Base-by-base conservation (phyloP, 2,888 invertebrate species). In the Deilephila porcellus region DNA sequence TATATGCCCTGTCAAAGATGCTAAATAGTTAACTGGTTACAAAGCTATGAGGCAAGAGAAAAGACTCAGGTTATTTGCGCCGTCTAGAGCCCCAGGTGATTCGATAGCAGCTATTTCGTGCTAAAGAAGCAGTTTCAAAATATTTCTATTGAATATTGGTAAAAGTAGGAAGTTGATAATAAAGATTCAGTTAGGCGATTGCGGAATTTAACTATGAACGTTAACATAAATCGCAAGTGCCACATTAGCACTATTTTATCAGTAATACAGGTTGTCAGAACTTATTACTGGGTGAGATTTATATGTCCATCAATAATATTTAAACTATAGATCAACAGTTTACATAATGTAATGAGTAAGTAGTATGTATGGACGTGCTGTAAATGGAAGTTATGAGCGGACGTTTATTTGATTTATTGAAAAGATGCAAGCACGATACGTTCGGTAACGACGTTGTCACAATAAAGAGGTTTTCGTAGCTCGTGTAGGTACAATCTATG, bases 1-100 rank as follows among this genome's bases (percentile, higher is more conserved):
- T 67, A 67, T 67, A 67, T 67, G 45, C 67, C 45, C 67, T 67
- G 67, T 67, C 67, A 52, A 52, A 67, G 25, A 67, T 67, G 67
- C 67, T 67, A 52, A 67, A 67, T 52, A 52, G 67, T 52, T 67
- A 67, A 52, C 67, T 67, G 67, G 67, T 45, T 67, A 67, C 45
- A 67, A 45, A 67, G 52, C 25, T 52, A 52, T 67, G 67, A 25
- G 67, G 52, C 52, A 67, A 52, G 25, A 52, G 45, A 67, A 45
- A 62, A 32, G 32, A 3, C 62, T 6, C 29, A 17, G 67, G 67
- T 25, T 25, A 67, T 67, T 52, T 52, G 25, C 20, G 52, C 0
- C n/a, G 56, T n/a, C n/a, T 56, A 5, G 20, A 25, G n/a, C 20
- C 37, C 20, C 45, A 37, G 20, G 37, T 29, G 29, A 4, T 37